Conservation (phyloP, 2,797 vertebrate species). For the Furcifer pardalis region DNA sequence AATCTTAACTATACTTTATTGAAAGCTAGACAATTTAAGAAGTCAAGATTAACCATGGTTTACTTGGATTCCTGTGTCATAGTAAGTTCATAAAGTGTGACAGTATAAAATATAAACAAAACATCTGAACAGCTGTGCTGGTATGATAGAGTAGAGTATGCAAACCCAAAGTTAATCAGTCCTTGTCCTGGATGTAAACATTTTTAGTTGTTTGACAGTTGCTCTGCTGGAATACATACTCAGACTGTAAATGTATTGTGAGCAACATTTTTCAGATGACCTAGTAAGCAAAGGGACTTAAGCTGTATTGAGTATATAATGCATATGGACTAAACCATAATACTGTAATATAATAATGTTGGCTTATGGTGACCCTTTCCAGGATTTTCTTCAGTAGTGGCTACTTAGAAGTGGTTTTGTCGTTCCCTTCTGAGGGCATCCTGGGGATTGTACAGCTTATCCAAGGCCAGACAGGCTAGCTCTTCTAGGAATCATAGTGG, state of each 20-base stretch:
- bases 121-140: not conserved
- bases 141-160: not conserved
- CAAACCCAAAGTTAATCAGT: not conserved
- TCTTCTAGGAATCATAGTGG: no score
- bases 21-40: not conserved
- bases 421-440: no score
- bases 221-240: not conserved
- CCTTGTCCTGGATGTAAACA: not conserved
- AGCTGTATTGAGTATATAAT: not conserved
- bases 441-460: no score
- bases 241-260: no score
- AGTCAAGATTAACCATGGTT: not conserved
- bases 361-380: no score
- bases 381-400: no score
- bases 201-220: not conserved
- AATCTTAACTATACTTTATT: not conserved
- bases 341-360: no score
- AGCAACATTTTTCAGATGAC: not conserved
- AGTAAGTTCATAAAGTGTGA: not conserved
- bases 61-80: not conserved
- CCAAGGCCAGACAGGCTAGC: no score
- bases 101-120: not conserved
- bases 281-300: not conserved
- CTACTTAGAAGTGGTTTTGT: no score
- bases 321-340: no score